Percentiles rank a stretch among this genome's conserved stretches.
Evolutionary conservation across 2,888 invertebrate genomes (phyloP).

Genomic region (Eutolmus rufibarbis): DNA sequence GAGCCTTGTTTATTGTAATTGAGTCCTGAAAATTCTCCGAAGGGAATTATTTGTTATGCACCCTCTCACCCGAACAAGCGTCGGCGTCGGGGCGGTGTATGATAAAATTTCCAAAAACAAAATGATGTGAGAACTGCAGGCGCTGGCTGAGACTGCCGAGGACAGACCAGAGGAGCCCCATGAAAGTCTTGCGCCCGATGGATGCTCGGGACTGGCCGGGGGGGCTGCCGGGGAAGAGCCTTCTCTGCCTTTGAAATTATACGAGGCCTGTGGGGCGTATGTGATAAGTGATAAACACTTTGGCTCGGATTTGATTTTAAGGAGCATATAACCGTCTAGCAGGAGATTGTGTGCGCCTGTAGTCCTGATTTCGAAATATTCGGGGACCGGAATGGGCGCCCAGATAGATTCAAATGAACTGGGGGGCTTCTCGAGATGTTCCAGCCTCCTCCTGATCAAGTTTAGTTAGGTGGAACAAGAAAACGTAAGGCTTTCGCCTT

Average conservation of each 20-base stretch:
- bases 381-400: neutral
- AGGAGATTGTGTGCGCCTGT: neutral
- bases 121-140: constrained; percentile 35
- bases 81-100: neutral
- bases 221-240: neutral
- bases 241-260: neutral
- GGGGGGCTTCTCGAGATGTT: constrained; percentile 52
- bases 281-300: constrained; percentile 40
- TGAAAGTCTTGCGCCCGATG: neutral
- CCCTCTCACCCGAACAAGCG: constrained; percentile 4
- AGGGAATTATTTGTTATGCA: constrained; percentile 39
- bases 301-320: constrained; percentile 37
- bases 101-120: constrained; percentile 25
- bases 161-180: neutral
- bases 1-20: constrained; percentile 39
- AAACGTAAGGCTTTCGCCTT: neutral
- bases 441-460: constrained; percentile 62
- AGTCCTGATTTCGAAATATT: neutral
- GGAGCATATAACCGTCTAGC: constrained; percentile 24
- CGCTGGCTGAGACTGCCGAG: neutral
- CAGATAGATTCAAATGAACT: constrained; percentile 27
- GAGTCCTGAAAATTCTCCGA: constrained; percentile 39
- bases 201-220: neutral
- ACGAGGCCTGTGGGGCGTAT: constrained; percentile 23
- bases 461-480: neutral